A percentile compares a stretch with the other conserved stretches of the same genome.
These are phyloP conservation scores for Podocnemis expansa DNA, from an alignment of 2,113 vertebrate species.

Conservation along the genomic window DNA sequence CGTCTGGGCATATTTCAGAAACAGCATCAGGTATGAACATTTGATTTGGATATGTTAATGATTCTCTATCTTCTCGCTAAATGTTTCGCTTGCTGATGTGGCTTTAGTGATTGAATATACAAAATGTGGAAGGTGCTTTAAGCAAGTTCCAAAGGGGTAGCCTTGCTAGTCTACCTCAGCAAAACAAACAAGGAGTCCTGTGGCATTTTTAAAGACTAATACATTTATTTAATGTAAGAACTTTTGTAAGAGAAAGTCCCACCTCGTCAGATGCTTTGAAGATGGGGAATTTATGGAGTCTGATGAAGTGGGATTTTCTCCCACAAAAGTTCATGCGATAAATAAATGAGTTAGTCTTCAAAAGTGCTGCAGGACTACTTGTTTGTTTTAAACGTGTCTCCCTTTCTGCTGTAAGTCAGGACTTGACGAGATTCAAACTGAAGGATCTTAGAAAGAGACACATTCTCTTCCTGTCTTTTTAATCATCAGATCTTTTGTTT, in stretches of 20 bases:
- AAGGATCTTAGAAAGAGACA: background rate
- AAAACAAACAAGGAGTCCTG: no score
- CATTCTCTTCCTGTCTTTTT: background rate
- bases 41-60: background rate
- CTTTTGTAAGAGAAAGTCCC: no score
- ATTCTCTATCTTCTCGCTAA: fast-evolving
- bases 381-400: background rate
- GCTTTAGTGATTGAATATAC: background rate
- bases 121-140: fast-evolving
- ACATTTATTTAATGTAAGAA: no score
- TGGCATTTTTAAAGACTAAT: no score
- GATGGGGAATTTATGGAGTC: no score
- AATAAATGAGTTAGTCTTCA: no score
- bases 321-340: no score
- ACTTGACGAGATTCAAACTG: background rate
- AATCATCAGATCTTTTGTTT: fast-evolving
- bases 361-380: no score
- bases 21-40: background rate
- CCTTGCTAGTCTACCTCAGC: no score
- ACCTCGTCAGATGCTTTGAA: no score
- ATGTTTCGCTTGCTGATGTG: fast-evolving
- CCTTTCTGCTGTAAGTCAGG: fast-evolving
- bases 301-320: no score
- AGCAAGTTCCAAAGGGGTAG: no score
- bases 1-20: background rate